Percentiles rank a stretch among this genome's conserved stretches.
These are phyloP conservation scores for Agapornis canus DNA, from an alignment of 2,797 vertebrate genomes.

Conservation along the genomic window DNA sequence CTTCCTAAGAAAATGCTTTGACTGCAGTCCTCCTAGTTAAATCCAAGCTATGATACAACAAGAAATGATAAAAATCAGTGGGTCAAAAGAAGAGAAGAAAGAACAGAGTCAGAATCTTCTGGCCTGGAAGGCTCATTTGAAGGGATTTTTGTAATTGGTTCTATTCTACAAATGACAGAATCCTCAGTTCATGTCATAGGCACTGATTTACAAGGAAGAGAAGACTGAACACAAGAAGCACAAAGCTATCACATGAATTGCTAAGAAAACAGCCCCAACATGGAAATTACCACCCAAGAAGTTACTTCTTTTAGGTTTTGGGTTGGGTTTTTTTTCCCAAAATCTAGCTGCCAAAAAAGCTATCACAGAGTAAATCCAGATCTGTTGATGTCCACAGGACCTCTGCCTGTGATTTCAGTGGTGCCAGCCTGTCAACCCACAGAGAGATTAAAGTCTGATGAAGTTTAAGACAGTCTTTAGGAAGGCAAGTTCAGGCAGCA, in stretches of 20 bases:
- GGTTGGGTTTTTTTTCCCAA: background rate
- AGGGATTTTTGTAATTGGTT: background rate
- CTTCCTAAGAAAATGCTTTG: slow-evolving; percentile 29
- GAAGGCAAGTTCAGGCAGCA: background rate
- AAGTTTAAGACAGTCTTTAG: background rate
- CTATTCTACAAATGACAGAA: background rate
- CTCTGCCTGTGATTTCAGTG: background rate
- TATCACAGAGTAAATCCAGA: background rate
- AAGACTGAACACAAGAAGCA: background rate
- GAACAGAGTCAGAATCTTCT: background rate
- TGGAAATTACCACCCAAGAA: background rate
- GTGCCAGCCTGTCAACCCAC: background rate
- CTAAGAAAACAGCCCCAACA: background rate
- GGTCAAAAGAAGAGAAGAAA: slow-evolving; percentile 9
- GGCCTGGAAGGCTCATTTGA: background rate
- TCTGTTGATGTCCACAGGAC: background rate
- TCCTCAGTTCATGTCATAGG: background rate
- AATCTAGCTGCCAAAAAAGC: background rate
- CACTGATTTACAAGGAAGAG: background rate
- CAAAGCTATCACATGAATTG: rapidly evolving
- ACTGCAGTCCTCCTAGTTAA: background rate
- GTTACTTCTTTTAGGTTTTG: background rate
- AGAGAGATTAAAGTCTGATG: background rate
- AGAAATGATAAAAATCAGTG: background rate
- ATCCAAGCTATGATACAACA: background rate